phyloP scores from a whole-genome alignment of 2,113 vertebrate species.

The Erythrocebus patas region DNA sequence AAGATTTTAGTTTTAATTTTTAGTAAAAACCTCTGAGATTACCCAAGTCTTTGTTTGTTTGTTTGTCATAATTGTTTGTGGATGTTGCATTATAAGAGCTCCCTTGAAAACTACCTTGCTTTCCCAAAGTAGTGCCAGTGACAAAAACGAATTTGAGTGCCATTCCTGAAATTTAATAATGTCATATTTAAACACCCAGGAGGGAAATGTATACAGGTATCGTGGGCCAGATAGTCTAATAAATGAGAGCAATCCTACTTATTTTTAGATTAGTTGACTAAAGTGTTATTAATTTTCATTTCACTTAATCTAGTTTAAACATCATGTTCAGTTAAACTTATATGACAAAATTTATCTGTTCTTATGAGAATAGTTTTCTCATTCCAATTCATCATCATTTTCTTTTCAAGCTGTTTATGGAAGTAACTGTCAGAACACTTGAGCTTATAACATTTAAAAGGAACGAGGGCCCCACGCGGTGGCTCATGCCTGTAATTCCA shows the following conservation, averaged over 20 bases:
- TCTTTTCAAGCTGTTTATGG: neutral
- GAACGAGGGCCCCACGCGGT: neutral
- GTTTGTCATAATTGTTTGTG: neutral
- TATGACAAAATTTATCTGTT: neutral
- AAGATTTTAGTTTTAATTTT: slow-evolving; percentile 5
- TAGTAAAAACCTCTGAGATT: neutral
- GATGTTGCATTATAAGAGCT: neutral
- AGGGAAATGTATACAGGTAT: slow-evolving; percentile 16
- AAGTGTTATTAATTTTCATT: slow-evolving; percentile 15
- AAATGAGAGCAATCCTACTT: slow-evolving; percentile 33
- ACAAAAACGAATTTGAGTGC: slow-evolving; percentile 44
- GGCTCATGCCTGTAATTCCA: no score
- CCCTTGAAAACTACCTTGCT: slow-evolving; percentile 48
- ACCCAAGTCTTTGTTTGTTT: neutral
- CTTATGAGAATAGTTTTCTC: neutral
- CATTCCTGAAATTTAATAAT: slow-evolving; percentile 62
- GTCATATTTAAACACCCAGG: slow-evolving; percentile 47
- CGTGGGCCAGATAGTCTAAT: neutral
- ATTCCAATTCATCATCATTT: neutral
- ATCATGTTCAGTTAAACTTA: slow-evolving; percentile 15
- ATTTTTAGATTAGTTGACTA: slow-evolving; percentile 55
- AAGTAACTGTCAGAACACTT: neutral
- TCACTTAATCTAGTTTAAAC: neutral
- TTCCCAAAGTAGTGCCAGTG: slow-evolving; percentile 50
- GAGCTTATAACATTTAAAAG: slow-evolving; percentile 16